Conservation (phyloP, 2,888 invertebrate species). For the Ametastegia equiseti region DNA sequence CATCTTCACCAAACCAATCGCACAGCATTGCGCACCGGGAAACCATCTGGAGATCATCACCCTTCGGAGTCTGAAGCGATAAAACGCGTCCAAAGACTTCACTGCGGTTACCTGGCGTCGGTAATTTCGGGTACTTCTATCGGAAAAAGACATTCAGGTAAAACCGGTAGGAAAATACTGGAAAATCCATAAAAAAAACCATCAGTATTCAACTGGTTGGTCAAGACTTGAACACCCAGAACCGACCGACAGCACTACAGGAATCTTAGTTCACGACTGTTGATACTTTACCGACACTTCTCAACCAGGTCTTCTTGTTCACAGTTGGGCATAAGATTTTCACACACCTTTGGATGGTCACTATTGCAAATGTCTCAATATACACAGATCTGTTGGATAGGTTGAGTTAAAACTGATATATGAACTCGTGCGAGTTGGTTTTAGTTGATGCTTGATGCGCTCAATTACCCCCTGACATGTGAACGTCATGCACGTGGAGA, state of each 20-base stretch:
- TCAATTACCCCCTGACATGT: neutral
- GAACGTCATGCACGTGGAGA: too few relatives aligned
- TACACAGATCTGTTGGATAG: too few relatives aligned
- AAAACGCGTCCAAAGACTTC: neutral
- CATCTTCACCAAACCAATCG: neutral
- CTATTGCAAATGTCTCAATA: neutral
- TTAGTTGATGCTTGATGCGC: neutral
- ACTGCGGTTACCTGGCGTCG: neutral
- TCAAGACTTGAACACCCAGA: neutral
- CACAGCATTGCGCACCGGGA: neutral
- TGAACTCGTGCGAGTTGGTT: neutral
- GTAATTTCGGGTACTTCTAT: neutral
- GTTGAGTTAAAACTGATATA: neutral
- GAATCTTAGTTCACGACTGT: neutral
- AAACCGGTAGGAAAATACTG: too few relatives aligned
- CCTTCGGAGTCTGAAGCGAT: neutral
- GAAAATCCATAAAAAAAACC: too few relatives aligned
- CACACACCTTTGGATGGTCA: neutral
- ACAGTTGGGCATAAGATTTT: neutral
- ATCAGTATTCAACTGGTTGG: too few relatives aligned
- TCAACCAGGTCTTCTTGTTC: neutral
- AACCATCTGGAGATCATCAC: conserved; percentile 5
- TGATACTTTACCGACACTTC: neutral
- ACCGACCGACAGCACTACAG: neutral
- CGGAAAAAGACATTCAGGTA: neutral